Conservation (phyloP, 1,140 invertebrate species). For the Macrotrachela quadricornifera region DNA sequence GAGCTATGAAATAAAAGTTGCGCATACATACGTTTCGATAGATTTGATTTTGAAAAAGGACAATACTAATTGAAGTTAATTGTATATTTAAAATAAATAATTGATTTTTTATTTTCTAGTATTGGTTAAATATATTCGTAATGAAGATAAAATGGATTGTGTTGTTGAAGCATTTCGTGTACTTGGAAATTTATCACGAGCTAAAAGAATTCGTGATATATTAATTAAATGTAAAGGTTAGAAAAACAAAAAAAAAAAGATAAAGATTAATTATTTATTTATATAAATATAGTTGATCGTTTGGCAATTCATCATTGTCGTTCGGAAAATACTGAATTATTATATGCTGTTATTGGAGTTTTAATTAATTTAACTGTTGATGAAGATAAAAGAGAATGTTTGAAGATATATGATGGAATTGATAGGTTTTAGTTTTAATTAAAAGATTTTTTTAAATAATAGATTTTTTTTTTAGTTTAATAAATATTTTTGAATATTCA, state of each 20-base stretch:
- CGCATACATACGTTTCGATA: too few relatives aligned
- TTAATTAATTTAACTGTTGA: conserved; percentile 47
- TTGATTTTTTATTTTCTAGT: conserved; percentile 18
- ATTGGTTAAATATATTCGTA: background rate
- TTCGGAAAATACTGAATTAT: conserved; percentile 35
- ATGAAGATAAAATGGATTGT: conserved; percentile 34
- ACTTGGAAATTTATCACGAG: conserved; percentile 43
- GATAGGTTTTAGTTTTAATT: too few relatives aligned
- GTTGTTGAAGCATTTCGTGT: conserved; percentile 42
- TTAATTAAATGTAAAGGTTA: conserved; percentile 33
- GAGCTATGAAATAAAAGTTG: too few relatives aligned
- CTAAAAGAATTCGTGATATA: conserved; percentile 36
- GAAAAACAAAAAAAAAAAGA: too few relatives aligned
- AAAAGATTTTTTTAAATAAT: too few relatives aligned
- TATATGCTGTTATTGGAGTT: conserved; percentile 42
- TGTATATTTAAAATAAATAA: conserved; percentile 17
- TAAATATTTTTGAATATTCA: too few relatives aligned
- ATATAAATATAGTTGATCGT: conserved; percentile 28
- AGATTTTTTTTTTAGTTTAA: too few relatives aligned
- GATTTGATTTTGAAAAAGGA: too few relatives aligned
- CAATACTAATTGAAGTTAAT: too few relatives aligned
- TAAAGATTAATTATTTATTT: background rate
- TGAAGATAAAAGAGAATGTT: conserved; percentile 33
- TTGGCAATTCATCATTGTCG: conserved; percentile 34
- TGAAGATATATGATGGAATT: conserved; percentile 32